phyloP scores from a whole-genome alignment of 2,888 invertebrate species.

The Monopis laevigella region DNA sequence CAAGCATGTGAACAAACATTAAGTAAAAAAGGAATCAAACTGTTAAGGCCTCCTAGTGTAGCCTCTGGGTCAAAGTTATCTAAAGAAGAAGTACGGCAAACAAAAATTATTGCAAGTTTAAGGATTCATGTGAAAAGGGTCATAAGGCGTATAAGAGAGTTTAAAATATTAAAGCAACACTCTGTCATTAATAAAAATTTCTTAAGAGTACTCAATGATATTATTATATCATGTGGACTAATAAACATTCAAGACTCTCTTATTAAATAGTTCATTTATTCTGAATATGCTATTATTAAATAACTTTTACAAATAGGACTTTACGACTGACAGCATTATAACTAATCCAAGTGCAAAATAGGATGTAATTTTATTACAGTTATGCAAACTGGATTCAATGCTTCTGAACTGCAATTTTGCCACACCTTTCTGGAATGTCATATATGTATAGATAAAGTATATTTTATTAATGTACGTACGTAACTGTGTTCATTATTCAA shows the following conservation, averaged over 20 bases:
- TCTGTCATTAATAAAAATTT: slow-evolving; percentile 9
- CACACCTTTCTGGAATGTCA: not conserved
- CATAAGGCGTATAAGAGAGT: too few relatives aligned
- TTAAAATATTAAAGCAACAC: too few relatives aligned
- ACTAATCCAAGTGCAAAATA: too few relatives aligned
- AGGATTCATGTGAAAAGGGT: too few relatives aligned
- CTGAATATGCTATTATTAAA: not conserved
- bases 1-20: slow-evolving; percentile 14
- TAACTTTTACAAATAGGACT: too few relatives aligned
- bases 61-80: slow-evolving; percentile 13
- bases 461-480: too few relatives aligned
- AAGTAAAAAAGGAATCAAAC: slow-evolving; percentile 6
- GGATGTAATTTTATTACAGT: not conserved
- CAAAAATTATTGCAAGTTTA: too few relatives aligned
- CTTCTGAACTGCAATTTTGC: not conserved
- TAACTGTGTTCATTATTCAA: too few relatives aligned
- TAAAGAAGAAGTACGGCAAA: slow-evolving; percentile 14
- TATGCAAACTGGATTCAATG: not conserved
- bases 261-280: slow-evolving; percentile 7
- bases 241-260: slow-evolving; percentile 13
- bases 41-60: too few relatives aligned
- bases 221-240: slow-evolving; percentile 14
- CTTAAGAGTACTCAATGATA: slow-evolving; percentile 11
- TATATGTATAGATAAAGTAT: too few relatives aligned
- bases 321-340: too few relatives aligned